phyloP scores from a whole-genome alignment of 2,888 invertebrate species.

The Gonocerus acuteangulatus region DNA sequence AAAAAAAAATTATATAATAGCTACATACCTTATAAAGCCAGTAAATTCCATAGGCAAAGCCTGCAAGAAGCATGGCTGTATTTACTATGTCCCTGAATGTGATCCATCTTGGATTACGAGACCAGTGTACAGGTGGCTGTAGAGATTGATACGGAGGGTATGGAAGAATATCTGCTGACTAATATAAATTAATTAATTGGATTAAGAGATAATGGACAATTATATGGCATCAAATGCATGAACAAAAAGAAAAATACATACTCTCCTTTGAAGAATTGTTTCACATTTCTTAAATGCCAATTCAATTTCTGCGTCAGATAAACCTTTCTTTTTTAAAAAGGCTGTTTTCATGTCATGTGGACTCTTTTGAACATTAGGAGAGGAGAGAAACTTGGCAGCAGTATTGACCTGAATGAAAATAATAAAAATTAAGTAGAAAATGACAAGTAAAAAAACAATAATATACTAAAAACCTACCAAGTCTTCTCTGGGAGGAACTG shows the following conservation, averaged over 20 bases:
- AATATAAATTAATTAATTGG: not conserved
- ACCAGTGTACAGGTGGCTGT: not conserved
- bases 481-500: constrained; percentile 32
- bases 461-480: constrained; percentile 18
- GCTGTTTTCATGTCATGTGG: constrained; percentile 31
- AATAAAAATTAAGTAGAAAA: not conserved
- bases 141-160: not conserved
- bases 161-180: constrained; percentile 5
- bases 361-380: constrained; percentile 30
- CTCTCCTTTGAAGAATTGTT: constrained; percentile 25
- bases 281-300: constrained; percentile 33
- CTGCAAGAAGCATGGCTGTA: constrained; percentile 33
- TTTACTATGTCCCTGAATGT: constrained; percentile 33
- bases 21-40: constrained; percentile 36
- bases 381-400: constrained; percentile 33
- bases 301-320: constrained; percentile 35
- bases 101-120: constrained; percentile 28
- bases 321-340: constrained; percentile 36
- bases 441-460: not conserved
- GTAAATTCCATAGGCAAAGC: constrained; percentile 35
- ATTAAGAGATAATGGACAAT: too few species aligned
- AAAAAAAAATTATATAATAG: too few species aligned
- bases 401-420: constrained; percentile 31
- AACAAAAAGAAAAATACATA: constrained; percentile 1
- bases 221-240: too few species aligned